These are phyloP conservation scores for Pelecanus crispus DNA, from an alignment of 2,113 vertebrate species.

Conservation along the genomic window DNA sequence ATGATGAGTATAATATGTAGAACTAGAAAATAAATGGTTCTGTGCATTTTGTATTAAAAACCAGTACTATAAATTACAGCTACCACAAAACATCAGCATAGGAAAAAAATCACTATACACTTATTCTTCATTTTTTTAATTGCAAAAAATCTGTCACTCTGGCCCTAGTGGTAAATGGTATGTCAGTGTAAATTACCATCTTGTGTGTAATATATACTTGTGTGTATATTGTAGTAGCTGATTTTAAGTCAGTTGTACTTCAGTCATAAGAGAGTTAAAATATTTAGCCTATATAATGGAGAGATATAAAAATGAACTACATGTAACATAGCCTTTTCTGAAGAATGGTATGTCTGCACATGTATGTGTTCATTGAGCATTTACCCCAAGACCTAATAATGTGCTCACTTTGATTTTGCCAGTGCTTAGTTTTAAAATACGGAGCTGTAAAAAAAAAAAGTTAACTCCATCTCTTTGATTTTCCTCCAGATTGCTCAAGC, in stretches of 20 bases:
- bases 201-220: too few relatives aligned
- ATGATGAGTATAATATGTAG: neutral
- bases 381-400: neutral
- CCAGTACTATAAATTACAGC: neutral
- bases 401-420: neutral
- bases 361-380: neutral
- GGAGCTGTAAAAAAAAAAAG: neutral
- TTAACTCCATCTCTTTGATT: neutral
- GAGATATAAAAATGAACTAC: neutral
- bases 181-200: neutral
- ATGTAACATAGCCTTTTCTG: neutral
- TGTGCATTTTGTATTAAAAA: neutral
- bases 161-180: neutral
- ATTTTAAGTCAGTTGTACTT: neutral
- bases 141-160: neutral
- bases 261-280: neutral
- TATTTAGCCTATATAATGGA: neutral
- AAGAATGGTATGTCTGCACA: neutral
- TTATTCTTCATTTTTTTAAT: neutral
- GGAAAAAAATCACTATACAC: neutral
- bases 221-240: neutral
- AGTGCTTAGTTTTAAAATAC: neutral
- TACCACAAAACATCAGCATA: neutral
- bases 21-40: neutral
- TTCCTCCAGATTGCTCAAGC: neutral